A percentile compares a stretch with the other conserved stretches of the same genome.
Conservation (phyloP, 2,113 vertebrate species). For the Gallinago undulata region DNA sequence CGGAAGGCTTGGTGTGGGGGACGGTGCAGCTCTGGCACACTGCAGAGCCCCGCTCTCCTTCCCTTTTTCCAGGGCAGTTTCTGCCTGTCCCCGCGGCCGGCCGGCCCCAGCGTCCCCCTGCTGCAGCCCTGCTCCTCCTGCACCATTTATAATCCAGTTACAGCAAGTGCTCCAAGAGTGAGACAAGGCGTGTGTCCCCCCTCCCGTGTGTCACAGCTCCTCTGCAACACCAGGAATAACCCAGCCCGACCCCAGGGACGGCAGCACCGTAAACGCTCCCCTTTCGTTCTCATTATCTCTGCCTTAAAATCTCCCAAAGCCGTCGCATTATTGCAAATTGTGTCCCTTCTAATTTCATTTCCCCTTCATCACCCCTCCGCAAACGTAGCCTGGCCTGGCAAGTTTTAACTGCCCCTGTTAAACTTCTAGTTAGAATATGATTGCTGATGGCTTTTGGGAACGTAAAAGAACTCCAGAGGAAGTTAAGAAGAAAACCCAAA, state of each 20-base stretch:
- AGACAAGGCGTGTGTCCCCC: fast-evolving
- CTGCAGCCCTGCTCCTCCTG: not conserved
- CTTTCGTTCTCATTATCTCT: not conserved
- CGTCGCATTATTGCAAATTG: not conserved
- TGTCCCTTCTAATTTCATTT: not conserved
- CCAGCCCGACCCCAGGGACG: not conserved
- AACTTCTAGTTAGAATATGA: not conserved
- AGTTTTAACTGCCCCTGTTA: not conserved
- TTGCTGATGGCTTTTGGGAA: not conserved
- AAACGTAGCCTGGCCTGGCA: not conserved
- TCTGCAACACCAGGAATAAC: not conserved
- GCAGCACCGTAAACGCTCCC: fast-evolving
- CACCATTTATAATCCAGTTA: fast-evolving
- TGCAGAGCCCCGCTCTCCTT: not conserved
- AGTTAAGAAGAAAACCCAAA: not conserved
- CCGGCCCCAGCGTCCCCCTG: not conserved
- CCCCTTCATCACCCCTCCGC: not conserved
- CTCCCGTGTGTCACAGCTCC: not conserved
- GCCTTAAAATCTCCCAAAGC: not conserved
- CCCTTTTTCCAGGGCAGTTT: not conserved
- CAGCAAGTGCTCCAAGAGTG: not conserved
- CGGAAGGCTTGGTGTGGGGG: fast-evolving
- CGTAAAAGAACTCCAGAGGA: not conserved
- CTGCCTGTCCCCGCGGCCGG: not conserved
- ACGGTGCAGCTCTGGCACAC: fast-evolving